Evolutionary conservation across 2,888 invertebrate genomes (phyloP).

Genomic region (Caenorhabditis sp.): DNA sequence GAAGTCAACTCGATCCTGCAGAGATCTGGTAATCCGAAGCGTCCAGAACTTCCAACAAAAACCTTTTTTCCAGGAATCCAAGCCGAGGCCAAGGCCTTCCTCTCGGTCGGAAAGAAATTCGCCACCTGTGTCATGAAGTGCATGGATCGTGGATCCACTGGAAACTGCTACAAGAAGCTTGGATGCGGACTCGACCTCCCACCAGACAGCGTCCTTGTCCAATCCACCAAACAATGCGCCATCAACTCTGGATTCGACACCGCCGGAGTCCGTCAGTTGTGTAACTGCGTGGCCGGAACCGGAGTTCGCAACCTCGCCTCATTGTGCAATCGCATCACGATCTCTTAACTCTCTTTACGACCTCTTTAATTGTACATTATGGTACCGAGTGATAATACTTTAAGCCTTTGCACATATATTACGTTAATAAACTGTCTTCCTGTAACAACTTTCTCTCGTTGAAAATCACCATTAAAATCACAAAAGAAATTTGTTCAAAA

Average conservation of each 20-base stretch:
- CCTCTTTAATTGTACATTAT: slow-evolving; percentile 41
- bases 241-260: slow-evolving; percentile 80
- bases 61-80: slow-evolving; percentile 54
- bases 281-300: slow-evolving; percentile 76
- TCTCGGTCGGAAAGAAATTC: slow-evolving; percentile 79
- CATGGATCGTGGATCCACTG: slow-evolving; percentile 75
- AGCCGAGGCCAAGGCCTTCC: slow-evolving; percentile 77
- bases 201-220: slow-evolving; percentile 79
- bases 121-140: slow-evolving; percentile 80
- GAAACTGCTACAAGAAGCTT: slow-evolving; percentile 71
- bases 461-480: too few relatives aligned
- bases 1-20: slow-evolving; percentile 78
- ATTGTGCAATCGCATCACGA: slow-evolving; percentile 65
- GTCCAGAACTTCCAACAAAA: too few relatives aligned
- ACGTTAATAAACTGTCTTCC: neutral
- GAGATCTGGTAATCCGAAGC: slow-evolving; percentile 56
- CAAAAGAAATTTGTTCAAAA: slow-evolving; percentile 3
- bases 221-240: slow-evolving; percentile 79
- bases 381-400: slow-evolving; percentile 20
- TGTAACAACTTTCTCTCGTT: neutral
- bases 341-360: slow-evolving; percentile 50
- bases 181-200: slow-evolving; percentile 81
- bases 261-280: slow-evolving; percentile 74
- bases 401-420: slow-evolving; percentile 25
- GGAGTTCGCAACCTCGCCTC: slow-evolving; percentile 64